Evolutionary conservation across 1,140 invertebrate genomes (phyloP).

Genomic region (Rhynchophorus ferrugineus): DNA sequence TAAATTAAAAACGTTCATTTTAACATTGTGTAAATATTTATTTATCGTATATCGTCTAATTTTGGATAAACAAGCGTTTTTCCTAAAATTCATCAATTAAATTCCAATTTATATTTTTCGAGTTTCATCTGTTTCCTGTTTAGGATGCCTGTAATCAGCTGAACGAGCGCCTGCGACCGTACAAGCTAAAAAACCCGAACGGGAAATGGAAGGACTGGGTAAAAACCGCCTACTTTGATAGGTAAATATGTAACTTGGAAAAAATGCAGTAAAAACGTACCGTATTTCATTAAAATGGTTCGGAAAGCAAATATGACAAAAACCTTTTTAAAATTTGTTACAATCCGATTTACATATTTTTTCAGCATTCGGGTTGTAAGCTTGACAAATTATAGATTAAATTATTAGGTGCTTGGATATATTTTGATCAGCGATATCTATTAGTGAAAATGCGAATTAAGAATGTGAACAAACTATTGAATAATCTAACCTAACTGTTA

Average conservation of each 20-base stretch:
- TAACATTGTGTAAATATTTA: not conserved
- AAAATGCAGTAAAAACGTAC: no score
- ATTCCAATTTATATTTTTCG: not conserved
- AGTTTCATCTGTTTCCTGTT: no score
- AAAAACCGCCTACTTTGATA: constrained; percentile 66
- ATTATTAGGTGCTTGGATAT: no score
- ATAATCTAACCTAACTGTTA: no score
- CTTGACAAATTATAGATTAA: no score
- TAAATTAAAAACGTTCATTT: constrained; percentile 38
- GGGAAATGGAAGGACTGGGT: constrained; percentile 86
- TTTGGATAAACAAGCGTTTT: not conserved
- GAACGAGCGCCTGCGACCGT: constrained; percentile 66
- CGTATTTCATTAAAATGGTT: not conserved
- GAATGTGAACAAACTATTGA: no score
- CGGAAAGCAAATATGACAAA: not conserved
- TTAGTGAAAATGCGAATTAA: no score
- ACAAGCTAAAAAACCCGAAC: constrained; percentile 67
- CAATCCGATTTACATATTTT: no score
- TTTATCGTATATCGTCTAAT: not conserved
- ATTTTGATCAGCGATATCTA: no score
- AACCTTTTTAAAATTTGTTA: no score
- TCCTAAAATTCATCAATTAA: not conserved
- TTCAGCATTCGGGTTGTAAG: no score
- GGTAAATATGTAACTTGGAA: constrained; percentile 8
- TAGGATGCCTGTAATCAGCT: constrained; percentile 77